A percentile compares a stretch with the other conserved stretches of the same genome.
phyloP scores from a whole-genome alignment of 2,888 invertebrate species.

The Sinohyriopsis cumingii region DNA sequence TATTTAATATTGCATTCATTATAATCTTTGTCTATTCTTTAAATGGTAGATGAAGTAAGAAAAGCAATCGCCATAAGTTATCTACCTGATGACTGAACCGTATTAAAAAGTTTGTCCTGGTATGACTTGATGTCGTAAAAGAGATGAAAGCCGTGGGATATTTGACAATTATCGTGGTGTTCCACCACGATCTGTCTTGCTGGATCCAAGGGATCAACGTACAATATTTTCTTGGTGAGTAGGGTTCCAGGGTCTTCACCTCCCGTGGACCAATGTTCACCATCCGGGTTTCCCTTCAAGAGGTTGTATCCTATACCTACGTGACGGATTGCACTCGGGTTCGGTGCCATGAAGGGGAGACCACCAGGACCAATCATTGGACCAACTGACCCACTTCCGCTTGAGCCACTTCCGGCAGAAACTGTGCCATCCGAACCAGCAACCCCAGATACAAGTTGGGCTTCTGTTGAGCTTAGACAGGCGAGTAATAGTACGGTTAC shows the following conservation, averaged over 20 bases:
- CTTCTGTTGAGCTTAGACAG: too few species aligned
- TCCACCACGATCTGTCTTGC: slow-evolving; percentile 25
- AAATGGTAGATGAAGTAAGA: too few species aligned
- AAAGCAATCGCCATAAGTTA: background rate
- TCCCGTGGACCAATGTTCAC: slow-evolving; percentile 35
- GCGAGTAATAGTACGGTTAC: too few species aligned
- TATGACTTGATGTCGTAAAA: slow-evolving; percentile 46
- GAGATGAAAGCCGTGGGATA: slow-evolving; percentile 29
- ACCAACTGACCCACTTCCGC: too few species aligned
- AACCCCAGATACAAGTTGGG: too few species aligned
- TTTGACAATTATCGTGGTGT: slow-evolving; percentile 38
- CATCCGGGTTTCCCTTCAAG: slow-evolving; percentile 51
- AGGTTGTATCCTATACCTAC: slow-evolving; percentile 47
- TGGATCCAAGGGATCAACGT: slow-evolving; percentile 22
- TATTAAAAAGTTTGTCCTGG: slow-evolving; percentile 41
- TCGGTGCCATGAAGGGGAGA: slow-evolving; percentile 6
- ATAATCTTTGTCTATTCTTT: too few species aligned
- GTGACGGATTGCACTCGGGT: slow-evolving; percentile 28
- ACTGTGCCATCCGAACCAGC: too few species aligned
- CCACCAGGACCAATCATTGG: background rate
- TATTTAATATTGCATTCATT: too few species aligned
- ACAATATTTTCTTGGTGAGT: slow-evolving; percentile 37
- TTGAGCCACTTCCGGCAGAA: background rate
- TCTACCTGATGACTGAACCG: slow-evolving; percentile 33
- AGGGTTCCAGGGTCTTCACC: slow-evolving; percentile 47